Conservation (phyloP, 1,140 invertebrate genomes). For the Nomia melanderi region DNA sequence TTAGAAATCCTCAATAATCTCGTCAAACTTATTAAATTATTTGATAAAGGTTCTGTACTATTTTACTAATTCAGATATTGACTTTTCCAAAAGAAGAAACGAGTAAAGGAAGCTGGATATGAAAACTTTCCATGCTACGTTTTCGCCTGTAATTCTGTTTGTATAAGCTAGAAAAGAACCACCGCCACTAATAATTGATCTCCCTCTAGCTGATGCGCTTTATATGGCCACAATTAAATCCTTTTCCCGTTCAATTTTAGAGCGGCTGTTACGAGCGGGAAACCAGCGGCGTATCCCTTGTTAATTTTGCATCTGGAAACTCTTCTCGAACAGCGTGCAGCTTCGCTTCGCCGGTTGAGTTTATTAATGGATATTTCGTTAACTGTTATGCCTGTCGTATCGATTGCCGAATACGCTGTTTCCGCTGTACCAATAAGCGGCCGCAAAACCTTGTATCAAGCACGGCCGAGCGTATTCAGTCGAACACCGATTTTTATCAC, state of each 20-base stretch:
- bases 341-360: neutral
- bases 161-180: no score
- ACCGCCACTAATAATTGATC: neutral
- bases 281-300: neutral
- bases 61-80: no score
- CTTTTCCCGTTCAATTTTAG: neutral
- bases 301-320: conserved; percentile 22
- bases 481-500: conserved; percentile 52
- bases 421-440: conserved; percentile 47
- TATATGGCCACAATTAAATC: neutral
- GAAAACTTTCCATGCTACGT: no score
- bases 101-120: no score
- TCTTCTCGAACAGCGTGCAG: neutral
- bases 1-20: no score
- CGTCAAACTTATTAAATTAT: no score
- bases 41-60: no score
- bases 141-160: no score
- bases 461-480: conserved; percentile 32
- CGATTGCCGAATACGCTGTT: conserved; percentile 33
- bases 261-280: neutral
- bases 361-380: conserved; percentile 42
- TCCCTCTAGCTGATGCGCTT: neutral
- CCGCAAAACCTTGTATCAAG: conserved; percentile 2
- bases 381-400: conserved; percentile 35
- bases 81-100: no score